Evolutionary conservation across 2,888 invertebrate genomes (phyloP), one percentile per base, ranked within the genome.

Genomic region (Cephonodes hylas): DNA sequence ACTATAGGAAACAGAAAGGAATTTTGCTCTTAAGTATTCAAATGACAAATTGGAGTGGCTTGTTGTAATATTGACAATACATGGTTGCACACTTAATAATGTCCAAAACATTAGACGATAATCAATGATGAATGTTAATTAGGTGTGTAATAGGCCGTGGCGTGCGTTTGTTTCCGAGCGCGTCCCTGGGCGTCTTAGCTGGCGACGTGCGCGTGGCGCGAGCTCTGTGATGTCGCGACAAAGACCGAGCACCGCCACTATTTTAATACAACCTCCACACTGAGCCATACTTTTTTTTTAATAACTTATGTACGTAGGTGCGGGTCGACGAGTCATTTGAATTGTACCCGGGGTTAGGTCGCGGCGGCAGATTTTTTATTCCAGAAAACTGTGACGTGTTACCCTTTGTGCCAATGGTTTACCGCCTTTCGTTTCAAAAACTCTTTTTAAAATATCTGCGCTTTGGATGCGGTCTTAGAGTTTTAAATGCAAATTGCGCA

Each of bases 201-300:
- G 34, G 4, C 38, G 38, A 38, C 38, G 84, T 82, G 77, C 84
- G 88, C 87, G 87, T 84, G 82, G 79, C 80, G 81, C 84, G 78
- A 78, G 78, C 81, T 83, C 79, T 90, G 82, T 91, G 90, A 91
- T 88, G 88, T 89, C 84, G 82, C 82, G 83, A 91, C 91, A 92
- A 92, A 91, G 91, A 86, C 85, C 86, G 82, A 83, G 82, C 83
- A 84, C 82, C 84, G 86, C 86, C 89, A 88, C 91, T 91, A 91
- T 91, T 92, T 91, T 92, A 92, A 91, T 91, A 91, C 91, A 91
- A 89, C 90, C 89, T 85, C 81, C 86, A 81, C 73, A 72, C 71
- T 84, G 81, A 89, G 85, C 88, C 87, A 84, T 85, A 88, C 89
- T 89, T 92, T 91, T 89, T n/a, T 92, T 91, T 91, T 92, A 92